Evolutionary conservation across 1,140 invertebrate genomes (phyloP).

Genomic region (Araneus ventricosus): DNA sequence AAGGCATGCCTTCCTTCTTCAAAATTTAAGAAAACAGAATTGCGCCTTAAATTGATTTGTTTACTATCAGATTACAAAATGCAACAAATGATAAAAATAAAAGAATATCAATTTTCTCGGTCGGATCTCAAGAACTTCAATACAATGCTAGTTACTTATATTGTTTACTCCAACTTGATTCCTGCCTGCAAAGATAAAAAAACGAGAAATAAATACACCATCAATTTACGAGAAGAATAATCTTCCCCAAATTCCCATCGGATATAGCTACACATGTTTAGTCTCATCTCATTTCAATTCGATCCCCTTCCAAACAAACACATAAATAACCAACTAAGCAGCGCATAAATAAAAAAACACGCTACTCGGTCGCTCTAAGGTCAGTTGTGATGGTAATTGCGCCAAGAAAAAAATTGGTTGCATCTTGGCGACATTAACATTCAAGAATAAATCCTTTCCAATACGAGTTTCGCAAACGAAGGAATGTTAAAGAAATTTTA

Average conservation of each 20-base stretch:
- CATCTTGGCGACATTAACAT: slow-evolving; percentile 6
- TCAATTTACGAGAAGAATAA: too few species aligned
- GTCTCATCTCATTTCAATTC: neutral
- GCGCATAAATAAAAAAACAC: neutral
- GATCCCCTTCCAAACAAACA: neutral
- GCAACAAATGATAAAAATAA: too few species aligned
- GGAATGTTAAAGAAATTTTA: neutral
- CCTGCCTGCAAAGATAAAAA: too few species aligned
- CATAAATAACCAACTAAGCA: neutral
- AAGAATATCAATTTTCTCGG: too few species aligned
- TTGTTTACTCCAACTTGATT: too few species aligned
- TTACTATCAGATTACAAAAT: too few species aligned
- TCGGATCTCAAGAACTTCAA: too few species aligned
- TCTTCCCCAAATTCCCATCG: neutral
- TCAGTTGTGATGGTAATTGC: neutral
- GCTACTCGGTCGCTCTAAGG: neutral
- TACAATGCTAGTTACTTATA: too few species aligned
- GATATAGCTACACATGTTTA: neutral
- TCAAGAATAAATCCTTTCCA: slow-evolving; percentile 7
- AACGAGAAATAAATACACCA: too few species aligned
- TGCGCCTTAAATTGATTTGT: too few species aligned
- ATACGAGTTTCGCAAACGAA: neutral
- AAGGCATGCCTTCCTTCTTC: too few species aligned
- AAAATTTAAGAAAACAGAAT: too few species aligned
- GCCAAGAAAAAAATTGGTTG: neutral